Conservation (phyloP, 2,888 invertebrate species). For the Tineola bisselliella region DNA sequence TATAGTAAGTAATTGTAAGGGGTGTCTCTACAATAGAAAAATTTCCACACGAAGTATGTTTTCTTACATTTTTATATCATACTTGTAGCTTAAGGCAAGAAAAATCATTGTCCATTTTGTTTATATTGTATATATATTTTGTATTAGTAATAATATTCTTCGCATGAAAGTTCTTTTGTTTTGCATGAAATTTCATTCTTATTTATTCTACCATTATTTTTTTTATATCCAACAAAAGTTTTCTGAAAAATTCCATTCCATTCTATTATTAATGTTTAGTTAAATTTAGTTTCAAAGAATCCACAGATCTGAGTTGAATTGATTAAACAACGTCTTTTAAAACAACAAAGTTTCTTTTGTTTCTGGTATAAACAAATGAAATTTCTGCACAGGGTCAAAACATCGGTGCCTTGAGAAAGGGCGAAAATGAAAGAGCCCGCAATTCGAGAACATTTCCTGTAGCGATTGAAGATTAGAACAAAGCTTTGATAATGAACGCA, state of each 20-base stretch:
- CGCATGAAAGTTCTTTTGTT: not conserved
- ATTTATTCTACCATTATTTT: not conserved
- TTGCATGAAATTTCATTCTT: not conserved
- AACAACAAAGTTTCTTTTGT: conserved; percentile 3
- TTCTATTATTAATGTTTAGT: not conserved
- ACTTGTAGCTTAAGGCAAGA: not conserved
- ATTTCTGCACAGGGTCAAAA: conserved; percentile 45
- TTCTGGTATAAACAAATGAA: not conserved
- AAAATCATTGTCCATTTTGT: not conserved
- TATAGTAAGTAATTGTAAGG: not conserved
- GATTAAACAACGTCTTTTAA: not conserved
- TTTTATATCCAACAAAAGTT: not conserved
- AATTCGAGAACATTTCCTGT: conserved; percentile 43
- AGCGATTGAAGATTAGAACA: not conserved
- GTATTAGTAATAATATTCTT: no score
- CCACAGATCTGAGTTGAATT: not conserved
- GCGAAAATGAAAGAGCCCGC: conserved; percentile 28
- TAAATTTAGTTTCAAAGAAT: not conserved
- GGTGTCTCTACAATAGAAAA: conserved; percentile 11
- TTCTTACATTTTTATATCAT: not conserved
- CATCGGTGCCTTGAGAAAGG: conserved; percentile 56
- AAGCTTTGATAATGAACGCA: not conserved
- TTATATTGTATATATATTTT: not conserved
- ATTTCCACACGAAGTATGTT: not conserved
- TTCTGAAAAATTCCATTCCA: not conserved